These are phyloP conservation scores for Mythimna lalbum DNA, from an alignment of 2,888 invertebrate species.

Conservation along the genomic window DNA sequence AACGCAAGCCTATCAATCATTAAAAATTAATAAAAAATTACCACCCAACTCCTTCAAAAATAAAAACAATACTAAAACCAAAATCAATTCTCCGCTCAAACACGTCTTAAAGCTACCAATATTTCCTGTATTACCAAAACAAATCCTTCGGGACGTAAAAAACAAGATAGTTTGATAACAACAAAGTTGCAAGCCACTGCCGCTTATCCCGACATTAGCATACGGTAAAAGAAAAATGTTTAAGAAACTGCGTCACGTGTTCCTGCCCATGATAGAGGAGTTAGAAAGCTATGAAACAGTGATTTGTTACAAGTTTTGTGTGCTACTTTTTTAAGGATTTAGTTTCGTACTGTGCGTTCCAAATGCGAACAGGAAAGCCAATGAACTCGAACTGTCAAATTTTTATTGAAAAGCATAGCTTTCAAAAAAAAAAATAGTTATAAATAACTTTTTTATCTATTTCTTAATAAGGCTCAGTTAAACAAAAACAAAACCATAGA, in stretches of 20 bases:
- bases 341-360: neutral
- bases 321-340: constrained; percentile 32
- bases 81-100: constrained; percentile 9
- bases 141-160: constrained; percentile 65
- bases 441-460: no score
- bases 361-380: no score
- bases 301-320: constrained; percentile 61
- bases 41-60: neutral
- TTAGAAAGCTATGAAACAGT: constrained; percentile 68
- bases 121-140: constrained; percentile 63
- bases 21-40: no score
- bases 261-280: constrained; percentile 64
- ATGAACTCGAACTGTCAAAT: no score
- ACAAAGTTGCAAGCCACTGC: constrained; percentile 73
- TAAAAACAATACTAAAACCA: neutral
- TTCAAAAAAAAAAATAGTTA: no score
- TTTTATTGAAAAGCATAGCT: no score
- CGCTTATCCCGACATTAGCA: constrained; percentile 83
- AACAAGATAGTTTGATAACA: constrained; percentile 75
- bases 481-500: no score
- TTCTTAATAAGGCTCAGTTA: no score
- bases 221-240: constrained; percentile 75
- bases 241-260: constrained; percentile 72
- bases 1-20: no score
- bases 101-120: constrained; percentile 51